These are phyloP conservation scores for Rhinophrynus dorsalis DNA, from an alignment of 2,797 vertebrate species.

Conservation along the genomic window DNA sequence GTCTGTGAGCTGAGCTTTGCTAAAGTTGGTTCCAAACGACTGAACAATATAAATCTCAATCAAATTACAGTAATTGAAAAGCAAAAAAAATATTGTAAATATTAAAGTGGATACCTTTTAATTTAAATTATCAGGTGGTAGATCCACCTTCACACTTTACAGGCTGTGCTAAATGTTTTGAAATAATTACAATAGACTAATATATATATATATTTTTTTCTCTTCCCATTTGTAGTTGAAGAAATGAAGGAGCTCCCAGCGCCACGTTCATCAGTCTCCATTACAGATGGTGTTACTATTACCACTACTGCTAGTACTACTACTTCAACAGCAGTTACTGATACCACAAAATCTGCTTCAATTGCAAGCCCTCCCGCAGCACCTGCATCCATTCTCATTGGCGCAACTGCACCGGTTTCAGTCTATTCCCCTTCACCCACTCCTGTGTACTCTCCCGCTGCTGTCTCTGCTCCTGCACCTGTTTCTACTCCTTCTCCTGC, in stretches of 20 bases:
- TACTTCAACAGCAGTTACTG: not conserved
- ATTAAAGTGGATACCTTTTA: no score
- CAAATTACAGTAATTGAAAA: no score
- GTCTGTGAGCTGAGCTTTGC: no score
- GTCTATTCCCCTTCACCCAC: no score
- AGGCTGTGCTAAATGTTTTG: no score
- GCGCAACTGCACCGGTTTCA: no score
- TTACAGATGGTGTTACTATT: slow-evolving; percentile 27
- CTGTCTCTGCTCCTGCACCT: not conserved
- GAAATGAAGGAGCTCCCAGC: slow-evolving; percentile 78
- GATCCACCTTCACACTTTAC: no score
- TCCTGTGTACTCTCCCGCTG: slow-evolving; percentile 50
- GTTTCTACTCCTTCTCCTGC: slow-evolving; percentile 53
- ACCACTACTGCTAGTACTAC: not conserved
- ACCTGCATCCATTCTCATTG: slow-evolving; percentile 39
- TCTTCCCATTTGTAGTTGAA: slow-evolving; percentile 64
- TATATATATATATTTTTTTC: slow-evolving; percentile 1
- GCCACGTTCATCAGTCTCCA: slow-evolving; percentile 34
- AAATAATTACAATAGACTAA: no score
- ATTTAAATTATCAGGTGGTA: no score
- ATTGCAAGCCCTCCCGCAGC: not conserved
- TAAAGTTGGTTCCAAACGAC: no score
- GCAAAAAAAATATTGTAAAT: no score
- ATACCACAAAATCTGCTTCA: not conserved
- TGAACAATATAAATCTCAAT: no score